Base-by-base conservation (phyloP, 2,797 vertebrate species). In the Sparus aurata region DNA sequence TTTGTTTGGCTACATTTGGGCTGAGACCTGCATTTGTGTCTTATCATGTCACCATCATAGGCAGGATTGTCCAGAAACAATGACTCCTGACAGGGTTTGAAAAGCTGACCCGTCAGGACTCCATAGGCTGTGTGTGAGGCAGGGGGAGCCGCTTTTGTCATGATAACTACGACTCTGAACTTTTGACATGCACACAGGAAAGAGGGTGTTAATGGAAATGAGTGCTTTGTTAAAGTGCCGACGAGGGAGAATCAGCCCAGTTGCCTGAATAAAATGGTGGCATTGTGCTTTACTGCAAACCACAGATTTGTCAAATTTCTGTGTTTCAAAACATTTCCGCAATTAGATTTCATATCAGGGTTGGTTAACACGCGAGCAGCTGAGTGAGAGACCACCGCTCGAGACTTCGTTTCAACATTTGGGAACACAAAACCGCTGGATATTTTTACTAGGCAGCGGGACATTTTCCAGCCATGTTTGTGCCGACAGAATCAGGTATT, bases 131-230 rank as follows among this genome's bases (percentile, higher is more conserved):
- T 75, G 69, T 72, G 72, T 27, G 80, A 74, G 70, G 76, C 52
- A 17, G 43, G 30, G 63, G 69, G 52, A 54, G 79, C 65, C 41
- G 45, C 77, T 75, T 90, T 95, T 94, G 91, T 94, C 90, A 90
- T 88, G 91, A 68, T 92, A 93, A 94, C 81, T 50, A 75, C 46
- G 3, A 59, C 86, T 85, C 73, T 87, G 80, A 91, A 89, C 85
- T 85, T 83, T 90, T 88, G 75, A 92, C 88, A 88, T 69, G 66
- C 82, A 86, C 77, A 73, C 20, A 76, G 64, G 69, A 82, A 34
- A 67, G 23, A 61, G 78, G 73, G 65, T 52, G 65, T 75, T 62
- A 76, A 77, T 63, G 78, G 47, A 57, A 74, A 79, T 13, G 69
- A 52, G 61, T 12, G 69, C 71, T 60, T 77, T 83, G 27, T 55